Percentiles rank a stretch among this genome's conserved stretches.
Conservation (phyloP, 53 echinoderm and acorn worm genomes). For the Holothuria leucospilota region DNA sequence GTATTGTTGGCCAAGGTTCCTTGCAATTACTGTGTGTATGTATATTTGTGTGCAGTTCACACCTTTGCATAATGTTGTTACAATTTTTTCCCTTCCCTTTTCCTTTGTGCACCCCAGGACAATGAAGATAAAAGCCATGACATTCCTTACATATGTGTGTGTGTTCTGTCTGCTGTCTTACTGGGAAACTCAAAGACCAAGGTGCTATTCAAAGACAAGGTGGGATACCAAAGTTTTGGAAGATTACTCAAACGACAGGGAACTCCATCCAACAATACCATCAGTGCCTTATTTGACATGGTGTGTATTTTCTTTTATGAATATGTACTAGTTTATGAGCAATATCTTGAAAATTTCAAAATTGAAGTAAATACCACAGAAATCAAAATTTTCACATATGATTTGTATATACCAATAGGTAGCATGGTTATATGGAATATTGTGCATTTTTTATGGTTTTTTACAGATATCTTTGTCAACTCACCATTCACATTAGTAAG, state of each 20-base stretch:
- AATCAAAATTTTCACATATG: too few relatives aligned
- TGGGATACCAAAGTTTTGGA: constrained; percentile 83
- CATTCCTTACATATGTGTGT: constrained; percentile 80
- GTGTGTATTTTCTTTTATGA: constrained; percentile 48
- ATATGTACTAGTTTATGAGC: not conserved
- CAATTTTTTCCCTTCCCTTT: not conserved
- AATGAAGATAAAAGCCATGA: constrained; percentile 74
- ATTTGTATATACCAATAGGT: too few relatives aligned
- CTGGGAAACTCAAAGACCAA: constrained; percentile 80
- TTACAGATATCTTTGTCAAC: too few relatives aligned
- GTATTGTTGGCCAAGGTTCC: too few relatives aligned
- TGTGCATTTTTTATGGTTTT: too few relatives aligned
- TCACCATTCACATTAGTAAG: too few relatives aligned
- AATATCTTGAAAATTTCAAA: too few relatives aligned
- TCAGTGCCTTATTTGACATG: constrained; percentile 90
- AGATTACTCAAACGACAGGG: constrained; percentile 74
- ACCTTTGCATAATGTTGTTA: too few relatives aligned
- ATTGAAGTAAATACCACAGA: too few relatives aligned
- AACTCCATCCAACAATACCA: constrained; percentile 79
- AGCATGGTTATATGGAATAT: too few relatives aligned
- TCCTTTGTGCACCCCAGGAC: constrained; percentile 58
- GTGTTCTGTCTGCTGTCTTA: constrained; percentile 79
- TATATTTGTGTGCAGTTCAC: too few relatives aligned
- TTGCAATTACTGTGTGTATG: too few relatives aligned
- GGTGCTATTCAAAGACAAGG: constrained; percentile 82